A percentile compares a stretch with the other conserved stretches of the same genome.
phyloP scores from a whole-genome alignment of 2,888 invertebrate species.

The Crepidodera aurea region DNA sequence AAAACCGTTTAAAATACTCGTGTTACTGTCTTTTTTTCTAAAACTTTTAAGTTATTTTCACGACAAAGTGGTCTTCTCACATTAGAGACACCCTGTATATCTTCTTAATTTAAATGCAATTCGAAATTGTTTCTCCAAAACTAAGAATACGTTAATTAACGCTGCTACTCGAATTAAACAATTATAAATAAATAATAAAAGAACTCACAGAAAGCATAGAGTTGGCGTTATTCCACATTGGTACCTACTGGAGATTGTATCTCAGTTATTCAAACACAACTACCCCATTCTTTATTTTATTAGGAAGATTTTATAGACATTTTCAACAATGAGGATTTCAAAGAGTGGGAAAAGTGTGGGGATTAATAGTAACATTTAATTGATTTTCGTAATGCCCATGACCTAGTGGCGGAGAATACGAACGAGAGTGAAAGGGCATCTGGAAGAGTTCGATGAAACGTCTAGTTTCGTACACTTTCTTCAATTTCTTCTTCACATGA shows the following conservation, averaged over 20 bases:
- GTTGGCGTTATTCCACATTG: neutral
- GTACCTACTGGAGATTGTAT: neutral
- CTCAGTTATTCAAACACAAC: neutral
- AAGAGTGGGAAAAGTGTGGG: slow-evolving; percentile 18
- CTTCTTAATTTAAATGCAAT: too few relatives aligned
- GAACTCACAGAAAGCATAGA: neutral
- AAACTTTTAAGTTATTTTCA: too few relatives aligned
- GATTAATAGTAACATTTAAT: slow-evolving; percentile 7
- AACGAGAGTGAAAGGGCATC: neutral
- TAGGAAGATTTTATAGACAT: slow-evolving; percentile 8
- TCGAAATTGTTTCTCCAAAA: too few relatives aligned
- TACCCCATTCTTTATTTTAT: neutral
- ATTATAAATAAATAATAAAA: neutral
- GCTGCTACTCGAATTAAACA: too few relatives aligned
- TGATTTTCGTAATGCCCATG: slow-evolving; percentile 27
- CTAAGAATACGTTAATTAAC: too few relatives aligned
- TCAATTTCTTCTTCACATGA: slow-evolving; percentile 1
- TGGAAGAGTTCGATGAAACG: neutral
- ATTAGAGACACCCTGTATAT: too few relatives aligned
- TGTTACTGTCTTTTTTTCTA: too few relatives aligned
- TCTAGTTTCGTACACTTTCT: slow-evolving; percentile 1
- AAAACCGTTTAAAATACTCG: too few relatives aligned
- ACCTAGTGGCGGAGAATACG: slow-evolving; percentile 4
- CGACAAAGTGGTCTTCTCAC: too few relatives aligned
- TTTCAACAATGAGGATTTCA: neutral